phyloP scores from a whole-genome alignment of 2,888 invertebrate genomes.

The Diachrysia chrysitis region DNA sequence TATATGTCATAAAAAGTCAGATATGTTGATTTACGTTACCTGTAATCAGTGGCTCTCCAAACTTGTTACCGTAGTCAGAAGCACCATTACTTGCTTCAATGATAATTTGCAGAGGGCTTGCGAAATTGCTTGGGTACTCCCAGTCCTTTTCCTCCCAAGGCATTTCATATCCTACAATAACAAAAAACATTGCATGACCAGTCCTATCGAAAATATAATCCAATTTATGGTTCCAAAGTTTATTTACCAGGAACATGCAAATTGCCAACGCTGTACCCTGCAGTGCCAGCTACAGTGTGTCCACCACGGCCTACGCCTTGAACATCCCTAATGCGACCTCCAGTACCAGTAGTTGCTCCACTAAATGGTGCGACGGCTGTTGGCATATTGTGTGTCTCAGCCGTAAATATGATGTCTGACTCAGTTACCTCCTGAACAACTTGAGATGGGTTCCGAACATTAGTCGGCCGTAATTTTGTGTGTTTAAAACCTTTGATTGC shows the following conservation, averaged over 20 bases:
- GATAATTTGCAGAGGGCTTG: conserved; percentile 95
- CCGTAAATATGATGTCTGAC: conserved; percentile 98
- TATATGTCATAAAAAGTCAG: background rate
- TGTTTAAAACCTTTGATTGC: conserved; percentile 96
- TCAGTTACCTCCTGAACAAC: conserved; percentile 90
- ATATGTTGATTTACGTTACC: conserved; percentile 63
- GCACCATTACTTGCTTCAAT: conserved; percentile 99
- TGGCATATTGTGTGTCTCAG: conserved; percentile 99
- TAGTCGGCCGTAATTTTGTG: conserved; percentile 91
- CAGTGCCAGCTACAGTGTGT: conserved; percentile 97
- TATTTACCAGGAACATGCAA: conserved; percentile 94
- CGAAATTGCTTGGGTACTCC: conserved; percentile 96
- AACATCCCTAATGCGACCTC: conserved; percentile 98
- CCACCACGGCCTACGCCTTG: conserved; percentile 98
- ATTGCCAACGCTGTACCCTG: conserved; percentile 98
- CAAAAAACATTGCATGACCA: background rate
- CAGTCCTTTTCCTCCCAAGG: conserved; percentile 95
- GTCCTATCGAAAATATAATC: background rate
- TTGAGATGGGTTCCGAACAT: conserved; percentile 89
- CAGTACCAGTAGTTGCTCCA: conserved; percentile 99
- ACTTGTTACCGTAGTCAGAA: conserved; percentile 99
- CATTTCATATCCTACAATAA: conserved; percentile 91
- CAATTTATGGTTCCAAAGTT: background rate
- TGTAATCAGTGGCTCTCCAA: conserved; percentile 97
- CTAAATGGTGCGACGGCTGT: conserved; percentile 99